A percentile compares a stretch with the other conserved stretches of the same genome.
Evolutionary conservation across 2,888 invertebrate genomes (phyloP).

Genomic region (Patella caerulea): DNA sequence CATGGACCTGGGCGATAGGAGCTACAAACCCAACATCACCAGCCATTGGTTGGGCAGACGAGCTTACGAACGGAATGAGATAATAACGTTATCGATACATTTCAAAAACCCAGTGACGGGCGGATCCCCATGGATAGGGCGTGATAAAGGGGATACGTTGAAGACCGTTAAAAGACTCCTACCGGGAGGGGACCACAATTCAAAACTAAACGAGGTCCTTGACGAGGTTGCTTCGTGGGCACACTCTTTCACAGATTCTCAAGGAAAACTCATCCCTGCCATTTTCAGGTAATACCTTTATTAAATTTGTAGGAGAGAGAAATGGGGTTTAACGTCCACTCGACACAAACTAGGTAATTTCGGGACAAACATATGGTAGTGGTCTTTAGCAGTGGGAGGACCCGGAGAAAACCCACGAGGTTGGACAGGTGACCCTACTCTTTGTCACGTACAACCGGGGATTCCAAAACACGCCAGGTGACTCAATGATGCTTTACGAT

Average conservation of each 20-base stretch:
- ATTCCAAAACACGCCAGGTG: too few relatives aligned
- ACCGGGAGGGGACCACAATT: slow-evolving; percentile 30
- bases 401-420: too few relatives aligned
- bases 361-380: too few relatives aligned
- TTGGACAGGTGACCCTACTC: too few relatives aligned
- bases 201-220: slow-evolving; percentile 25
- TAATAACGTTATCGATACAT: slow-evolving; percentile 34
- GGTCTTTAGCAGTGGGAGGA: too few relatives aligned
- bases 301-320: too few relatives aligned
- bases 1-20: slow-evolving; percentile 28
- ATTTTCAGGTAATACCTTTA: slow-evolving; percentile 27
- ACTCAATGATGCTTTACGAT: too few relatives aligned
- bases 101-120: slow-evolving; percentile 34
- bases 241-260: slow-evolving; percentile 26
- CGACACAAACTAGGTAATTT: too few relatives aligned
- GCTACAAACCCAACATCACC: slow-evolving; percentile 16
- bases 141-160: slow-evolving; percentile 25
- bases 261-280: slow-evolving; percentile 34
- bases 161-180: slow-evolving; percentile 30
- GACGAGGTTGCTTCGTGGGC: slow-evolving; percentile 31
- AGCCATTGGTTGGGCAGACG: slow-evolving; percentile 24
- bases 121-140: slow-evolving; percentile 23
- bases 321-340: too few relatives aligned
- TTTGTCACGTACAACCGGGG: too few relatives aligned
- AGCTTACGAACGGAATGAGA: slow-evolving; percentile 30